phyloP scores from a whole-genome alignment of 1,140 invertebrate genomes.

The Heliconius congener region DNA sequence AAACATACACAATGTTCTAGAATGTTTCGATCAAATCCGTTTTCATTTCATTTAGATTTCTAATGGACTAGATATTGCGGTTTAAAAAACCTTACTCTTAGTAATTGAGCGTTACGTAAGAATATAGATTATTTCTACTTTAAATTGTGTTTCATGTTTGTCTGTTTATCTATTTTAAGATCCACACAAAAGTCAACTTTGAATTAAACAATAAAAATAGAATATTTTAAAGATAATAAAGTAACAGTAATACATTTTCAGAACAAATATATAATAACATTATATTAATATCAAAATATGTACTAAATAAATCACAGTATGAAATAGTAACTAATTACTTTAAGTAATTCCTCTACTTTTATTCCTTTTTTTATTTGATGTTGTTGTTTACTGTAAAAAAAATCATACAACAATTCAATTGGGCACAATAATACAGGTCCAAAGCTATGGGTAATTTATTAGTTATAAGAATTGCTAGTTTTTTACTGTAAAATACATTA shows the following conservation, averaged over 20 bases:
- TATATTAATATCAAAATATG: slow-evolving; percentile 19
- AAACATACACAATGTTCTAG: slow-evolving; percentile 19
- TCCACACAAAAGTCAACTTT: neutral
- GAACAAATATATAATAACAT: slow-evolving; percentile 16
- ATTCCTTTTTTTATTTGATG: neutral
- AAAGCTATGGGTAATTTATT: too few relatives aligned
- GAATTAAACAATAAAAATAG: neutral
- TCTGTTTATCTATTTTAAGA: neutral
- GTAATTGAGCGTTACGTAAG: slow-evolving; percentile 61
- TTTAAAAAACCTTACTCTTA: slow-evolving; percentile 49
- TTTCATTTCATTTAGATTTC: slow-evolving; percentile 33
- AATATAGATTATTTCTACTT: neutral
- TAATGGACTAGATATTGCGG: slow-evolving; percentile 50
- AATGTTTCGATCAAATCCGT: slow-evolving; percentile 30
- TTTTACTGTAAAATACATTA: too few relatives aligned
- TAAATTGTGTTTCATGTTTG: slow-evolving; percentile 8
- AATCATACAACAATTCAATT: neutral
- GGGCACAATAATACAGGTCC: too few relatives aligned
- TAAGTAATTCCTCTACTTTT: neutral
- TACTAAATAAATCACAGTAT: slow-evolving; percentile 26
- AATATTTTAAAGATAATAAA: neutral
- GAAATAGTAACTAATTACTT: slow-evolving; percentile 18
- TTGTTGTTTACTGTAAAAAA: neutral
- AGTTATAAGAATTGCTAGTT: too few relatives aligned
- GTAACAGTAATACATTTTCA: slow-evolving; percentile 18